A percentile compares a stretch with the other conserved stretches of the same genome.
phyloP scores from a whole-genome alignment of 2,888 invertebrate genomes.

The Girardia tigrina region DNA sequence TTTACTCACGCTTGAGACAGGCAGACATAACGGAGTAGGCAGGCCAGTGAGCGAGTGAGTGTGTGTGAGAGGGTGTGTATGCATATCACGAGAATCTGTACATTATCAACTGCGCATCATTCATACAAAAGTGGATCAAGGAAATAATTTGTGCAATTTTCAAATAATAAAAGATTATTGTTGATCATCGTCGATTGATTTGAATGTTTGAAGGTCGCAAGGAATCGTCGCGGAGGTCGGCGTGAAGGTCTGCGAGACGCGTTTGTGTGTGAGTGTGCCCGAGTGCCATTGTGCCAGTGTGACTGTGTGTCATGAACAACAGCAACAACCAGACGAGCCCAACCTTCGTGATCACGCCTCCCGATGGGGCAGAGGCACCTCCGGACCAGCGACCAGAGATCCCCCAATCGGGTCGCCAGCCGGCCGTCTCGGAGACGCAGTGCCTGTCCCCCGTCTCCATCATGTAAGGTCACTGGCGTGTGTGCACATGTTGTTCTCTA shows the following conservation, averaged over 20 bases:
- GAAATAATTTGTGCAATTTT: slow-evolving; percentile 10
- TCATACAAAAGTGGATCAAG: not conserved
- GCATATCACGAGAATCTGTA: no score
- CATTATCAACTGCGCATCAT: not conserved
- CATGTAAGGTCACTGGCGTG: no score
- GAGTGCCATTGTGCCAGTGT: no score
- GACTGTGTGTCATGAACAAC: no score
- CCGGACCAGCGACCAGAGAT: not conserved
- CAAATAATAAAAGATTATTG: no score
- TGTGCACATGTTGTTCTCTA: no score
- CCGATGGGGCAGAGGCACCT: not conserved
- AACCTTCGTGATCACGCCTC: not conserved
- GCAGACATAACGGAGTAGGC: no score
- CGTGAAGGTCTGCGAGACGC: no score
- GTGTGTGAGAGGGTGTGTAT: no score
- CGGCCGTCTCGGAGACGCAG: not conserved
- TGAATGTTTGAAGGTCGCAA: not conserved
- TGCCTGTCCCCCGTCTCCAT: not conserved
- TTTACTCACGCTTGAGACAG: not conserved
- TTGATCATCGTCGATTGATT: not conserved
- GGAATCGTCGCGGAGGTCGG: no score
- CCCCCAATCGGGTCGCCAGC: not conserved
- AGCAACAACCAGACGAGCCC: not conserved
- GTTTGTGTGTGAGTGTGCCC: no score
- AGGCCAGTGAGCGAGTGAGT: no score